phyloP scores from a whole-genome alignment of 2,797 vertebrate species.

The Clarias pachynema region DNA sequence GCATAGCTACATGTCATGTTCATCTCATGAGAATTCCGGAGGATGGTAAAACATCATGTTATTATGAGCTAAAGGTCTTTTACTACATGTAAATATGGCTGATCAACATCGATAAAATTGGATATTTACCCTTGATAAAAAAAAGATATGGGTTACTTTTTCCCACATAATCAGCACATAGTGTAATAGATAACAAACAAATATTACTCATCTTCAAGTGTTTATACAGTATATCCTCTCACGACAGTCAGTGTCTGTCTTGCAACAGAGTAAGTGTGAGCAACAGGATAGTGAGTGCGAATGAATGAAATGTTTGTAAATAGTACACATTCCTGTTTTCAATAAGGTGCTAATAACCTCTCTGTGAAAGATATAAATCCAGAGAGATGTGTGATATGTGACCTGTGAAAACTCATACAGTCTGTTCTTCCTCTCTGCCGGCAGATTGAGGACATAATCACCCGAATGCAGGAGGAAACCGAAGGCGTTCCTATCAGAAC shows the following conservation, averaged over 20 bases:
- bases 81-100: neutral
- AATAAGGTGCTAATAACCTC: neutral
- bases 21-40: neutral
- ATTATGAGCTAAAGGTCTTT: neutral
- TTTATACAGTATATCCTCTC: too few relatives aligned
- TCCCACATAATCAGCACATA: neutral
- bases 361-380: neutral
- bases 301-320: constrained; percentile 2
- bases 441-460: constrained; percentile 95
- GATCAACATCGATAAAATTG: neutral
- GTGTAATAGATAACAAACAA: neutral
- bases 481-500: constrained; percentile 95
- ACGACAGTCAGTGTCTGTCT: neutral
- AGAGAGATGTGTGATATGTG: neutral
- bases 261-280: neutral
- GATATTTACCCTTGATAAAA: neutral
- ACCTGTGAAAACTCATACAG: neutral
- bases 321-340: neutral
- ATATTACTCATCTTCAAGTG: neutral
- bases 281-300: neutral
- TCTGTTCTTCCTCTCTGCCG: constrained; percentile 11
- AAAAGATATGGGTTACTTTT: neutral
- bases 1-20: neutral
- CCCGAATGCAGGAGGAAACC: constrained; percentile 91
- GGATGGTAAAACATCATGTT: neutral